A percentile compares a stretch with the other conserved stretches of the same genome.
These are phyloP conservation scores for Gymnobelideus leadbeateri DNA, from an alignment of 2,113 vertebrate genomes.

Conservation along the genomic window DNA sequence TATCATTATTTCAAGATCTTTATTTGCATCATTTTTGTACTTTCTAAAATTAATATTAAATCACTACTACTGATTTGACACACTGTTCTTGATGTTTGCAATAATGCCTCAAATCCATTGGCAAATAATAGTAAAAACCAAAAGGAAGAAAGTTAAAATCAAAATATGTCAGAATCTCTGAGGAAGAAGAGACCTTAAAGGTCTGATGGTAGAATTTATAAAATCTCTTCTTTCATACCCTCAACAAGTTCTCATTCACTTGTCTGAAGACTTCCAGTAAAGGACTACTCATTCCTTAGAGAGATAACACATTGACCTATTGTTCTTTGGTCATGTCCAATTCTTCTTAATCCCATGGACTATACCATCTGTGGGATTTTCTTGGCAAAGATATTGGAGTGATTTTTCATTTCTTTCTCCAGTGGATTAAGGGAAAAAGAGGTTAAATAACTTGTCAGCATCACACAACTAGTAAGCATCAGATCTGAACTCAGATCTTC, in stretches of 20 bases:
- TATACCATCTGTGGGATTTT: background rate
- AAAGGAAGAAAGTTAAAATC: background rate
- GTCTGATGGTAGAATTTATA: background rate
- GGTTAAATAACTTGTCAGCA: background rate
- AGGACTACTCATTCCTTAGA: background rate
- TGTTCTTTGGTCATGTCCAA: background rate
- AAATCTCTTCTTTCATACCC: background rate
- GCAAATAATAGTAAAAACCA: background rate
- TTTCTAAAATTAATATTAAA: background rate
- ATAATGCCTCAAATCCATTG: background rate
- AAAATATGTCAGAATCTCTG: background rate
- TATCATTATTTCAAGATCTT: background rate
- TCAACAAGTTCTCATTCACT: background rate
- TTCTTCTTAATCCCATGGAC: background rate
- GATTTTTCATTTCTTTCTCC: background rate
- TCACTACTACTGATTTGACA: background rate
- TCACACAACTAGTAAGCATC: background rate
- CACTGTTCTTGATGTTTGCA: background rate
- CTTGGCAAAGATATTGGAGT: background rate
- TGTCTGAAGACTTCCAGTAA: background rate
- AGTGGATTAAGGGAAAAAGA: background rate
- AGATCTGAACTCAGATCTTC: background rate
- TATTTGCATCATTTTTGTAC: background rate
- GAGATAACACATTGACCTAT: background rate
- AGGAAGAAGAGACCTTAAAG: background rate